Evolutionary conservation across 2,797 vertebrate species (phyloP), one percentile per base, ranked within the genome.

Genomic region (Pseudopleuronectes americanus): DNA sequence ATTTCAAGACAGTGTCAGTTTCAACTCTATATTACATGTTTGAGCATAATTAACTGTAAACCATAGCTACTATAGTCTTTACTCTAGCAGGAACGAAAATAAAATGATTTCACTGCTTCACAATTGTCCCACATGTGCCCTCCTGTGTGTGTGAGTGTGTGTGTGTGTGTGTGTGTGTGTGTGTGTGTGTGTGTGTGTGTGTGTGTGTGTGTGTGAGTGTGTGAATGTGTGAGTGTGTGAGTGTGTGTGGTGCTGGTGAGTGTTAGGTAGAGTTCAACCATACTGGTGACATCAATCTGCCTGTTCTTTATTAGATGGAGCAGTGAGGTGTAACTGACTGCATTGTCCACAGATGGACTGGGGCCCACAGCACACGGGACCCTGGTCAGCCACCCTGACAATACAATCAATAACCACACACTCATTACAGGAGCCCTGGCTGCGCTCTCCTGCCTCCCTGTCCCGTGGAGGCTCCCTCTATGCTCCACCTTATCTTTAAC

Each of bases 291-390:
- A 94, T 95, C 93, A 94, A 94, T 94, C 93, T 94, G 90, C 90
- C 91, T 92, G 91, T 90, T 92, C 92, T 94, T 94, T 95, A 95
- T 95, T 94, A 95, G 94, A 90, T 79, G 80, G 89, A 84, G 93
- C 94, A 93, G 90, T 92, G 94, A 95, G 93, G 90, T 94, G 94
- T 93, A 93, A 94, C 94, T 94, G 94, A 94, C 92, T 94, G 92
- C 92, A 94, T 92, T 94, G 93, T 95, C 93, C 93, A 94, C 92
- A 94, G 94, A 95, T 94, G 94, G 92, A 95, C 94, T 92, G 91
- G 88, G 91, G 87, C 91, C 91, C 91, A 74, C 26, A 87, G 91
- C 90, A 87, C 91, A 81, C 87, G 63, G 85, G 90, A 84, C 91
- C 89, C 93, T 82, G 91, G 89, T 91, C 90, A 92, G 89, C 91